Base-by-base conservation (phyloP, 1,140 invertebrate genomes). In the Paraescarpia echinospica region DNA sequence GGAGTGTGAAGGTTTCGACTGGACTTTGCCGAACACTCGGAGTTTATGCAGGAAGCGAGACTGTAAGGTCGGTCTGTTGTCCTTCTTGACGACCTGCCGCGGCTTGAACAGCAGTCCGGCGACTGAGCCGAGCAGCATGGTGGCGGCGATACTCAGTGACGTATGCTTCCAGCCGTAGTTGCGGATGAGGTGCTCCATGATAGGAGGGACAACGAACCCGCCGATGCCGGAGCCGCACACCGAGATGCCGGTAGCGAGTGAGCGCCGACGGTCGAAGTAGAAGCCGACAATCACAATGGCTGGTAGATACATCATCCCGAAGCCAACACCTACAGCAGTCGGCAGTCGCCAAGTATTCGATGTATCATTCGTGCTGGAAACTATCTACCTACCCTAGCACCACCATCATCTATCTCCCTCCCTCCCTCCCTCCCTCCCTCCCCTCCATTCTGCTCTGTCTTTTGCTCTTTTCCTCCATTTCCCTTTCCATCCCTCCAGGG, bases 201-300 rank as follows among this genome's bases (percentile, higher is more conserved):
- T 95, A 12, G 95, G 95, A 4, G 33, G 98, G 97, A 93, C 98
- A 0, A 98, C 95, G 95, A 99, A 98, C 6, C 98, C 98, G 1
- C 97, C 97, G 41, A 99, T 98, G 31, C 99, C 98, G 0, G 98
- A 99, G 9, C 99, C 99, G 95, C 98, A 99, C 9, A 99, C 99
- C 0, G 99, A 98, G 77, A 99, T 99, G 18, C 99, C 99, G 0
- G 99, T 99, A n/a, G 99, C 99, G 92, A 99, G 95, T 1, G 99
- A 99, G 93, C 99, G 97, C 94, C 99, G 99, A 22, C 98, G 98
- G 96, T 99, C 99, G 96, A 99, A 99, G 96, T 99, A 99, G 96
- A 99, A 99, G 41, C 99, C 98, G 33, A 99, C 99, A 91, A 98
- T 98, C 14, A 99, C 99, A 89, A 99, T 99, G 0, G 99, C 98